Evolutionary conservation across 2,888 invertebrate species (phyloP).

Genomic region (Lochmaea capreae): DNA sequence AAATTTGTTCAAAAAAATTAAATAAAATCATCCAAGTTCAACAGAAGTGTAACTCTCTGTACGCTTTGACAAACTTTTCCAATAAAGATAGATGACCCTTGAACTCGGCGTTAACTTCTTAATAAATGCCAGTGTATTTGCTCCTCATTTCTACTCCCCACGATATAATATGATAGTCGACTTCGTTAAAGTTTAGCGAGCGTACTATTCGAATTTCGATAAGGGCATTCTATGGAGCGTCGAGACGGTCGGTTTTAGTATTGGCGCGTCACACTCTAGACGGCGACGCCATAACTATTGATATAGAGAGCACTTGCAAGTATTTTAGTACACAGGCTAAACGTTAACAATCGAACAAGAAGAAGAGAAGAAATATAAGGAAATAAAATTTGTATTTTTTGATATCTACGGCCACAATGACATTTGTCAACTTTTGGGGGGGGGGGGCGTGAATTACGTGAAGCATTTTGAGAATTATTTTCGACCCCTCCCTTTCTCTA

Average conservation of each 20-base stretch:
- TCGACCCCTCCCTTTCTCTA: too few relatives aligned
- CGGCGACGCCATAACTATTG: not conserved
- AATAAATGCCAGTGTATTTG: not conserved
- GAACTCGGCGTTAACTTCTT: not conserved
- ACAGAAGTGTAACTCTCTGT: not conserved
- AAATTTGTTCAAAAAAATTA: too few relatives aligned
- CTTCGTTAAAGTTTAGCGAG: not conserved
- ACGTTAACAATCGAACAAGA: not conserved
- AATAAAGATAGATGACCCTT: not conserved
- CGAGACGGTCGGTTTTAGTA: slow-evolving; percentile 1
- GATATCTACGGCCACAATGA: too few relatives aligned
- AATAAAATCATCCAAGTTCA: too few relatives aligned
- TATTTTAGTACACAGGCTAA: not conserved
- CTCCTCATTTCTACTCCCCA: not conserved
- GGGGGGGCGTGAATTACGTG: too few relatives aligned
- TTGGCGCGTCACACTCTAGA: not conserved
- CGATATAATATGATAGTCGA: slow-evolving; percentile 2
- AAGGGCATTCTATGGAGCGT: not conserved
- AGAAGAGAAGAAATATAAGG: not conserved
- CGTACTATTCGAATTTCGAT: not conserved
- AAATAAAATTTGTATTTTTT: too few relatives aligned
- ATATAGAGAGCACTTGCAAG: not conserved
- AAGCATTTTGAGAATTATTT: too few relatives aligned
- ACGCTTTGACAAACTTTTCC: not conserved
- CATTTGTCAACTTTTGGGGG: too few relatives aligned